Evolutionary conservation across 2,797 vertebrate genomes (phyloP).

Genomic region (Microchirus variegatus): DNA sequence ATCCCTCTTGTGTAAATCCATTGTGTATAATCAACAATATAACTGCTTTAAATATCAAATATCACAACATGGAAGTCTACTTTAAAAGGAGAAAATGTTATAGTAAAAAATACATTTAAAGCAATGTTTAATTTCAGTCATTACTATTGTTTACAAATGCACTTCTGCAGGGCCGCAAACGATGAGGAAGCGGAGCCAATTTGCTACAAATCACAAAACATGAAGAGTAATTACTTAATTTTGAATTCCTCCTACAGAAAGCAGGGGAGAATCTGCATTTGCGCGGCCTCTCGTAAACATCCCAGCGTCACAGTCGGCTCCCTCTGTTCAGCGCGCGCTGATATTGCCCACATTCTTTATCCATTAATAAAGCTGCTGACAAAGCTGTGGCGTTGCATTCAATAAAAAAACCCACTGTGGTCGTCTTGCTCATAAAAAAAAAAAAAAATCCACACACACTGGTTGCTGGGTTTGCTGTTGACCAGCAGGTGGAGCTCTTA

Average conservation of each 20-base stretch:
- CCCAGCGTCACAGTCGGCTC: conserved; percentile 28
- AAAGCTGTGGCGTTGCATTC: conserved; percentile 20
- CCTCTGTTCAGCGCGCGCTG: conserved; percentile 25
- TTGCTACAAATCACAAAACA: background rate
- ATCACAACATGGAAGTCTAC: too few relatives aligned
- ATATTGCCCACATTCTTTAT: conserved; percentile 8
- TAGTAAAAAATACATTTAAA: too few relatives aligned
- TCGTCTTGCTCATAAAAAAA: conserved; percentile 37
- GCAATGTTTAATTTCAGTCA: background rate
- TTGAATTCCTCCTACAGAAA: conserved; percentile 18
- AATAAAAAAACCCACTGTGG: conserved; percentile 37
- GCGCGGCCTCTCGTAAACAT: conserved; percentile 29
- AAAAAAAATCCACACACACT: too few relatives aligned
- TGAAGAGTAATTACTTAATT: conserved; percentile 13
- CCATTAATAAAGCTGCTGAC: conserved; percentile 47
- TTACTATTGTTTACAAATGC: conserved; percentile 10
- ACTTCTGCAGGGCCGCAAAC: background rate
- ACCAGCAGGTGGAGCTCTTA: conserved; percentile 76
- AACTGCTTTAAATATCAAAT: too few relatives aligned
- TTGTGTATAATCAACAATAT: too few relatives aligned
- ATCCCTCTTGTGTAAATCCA: too few relatives aligned
- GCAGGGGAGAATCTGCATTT: conserved; percentile 23
- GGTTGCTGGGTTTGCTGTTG: conserved; percentile 3
- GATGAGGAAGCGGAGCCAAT: background rate
- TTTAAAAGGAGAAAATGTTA: background rate